Base-by-base conservation (phyloP, 2,797 vertebrate species). In the Cacajao melanocephalus region DNA sequence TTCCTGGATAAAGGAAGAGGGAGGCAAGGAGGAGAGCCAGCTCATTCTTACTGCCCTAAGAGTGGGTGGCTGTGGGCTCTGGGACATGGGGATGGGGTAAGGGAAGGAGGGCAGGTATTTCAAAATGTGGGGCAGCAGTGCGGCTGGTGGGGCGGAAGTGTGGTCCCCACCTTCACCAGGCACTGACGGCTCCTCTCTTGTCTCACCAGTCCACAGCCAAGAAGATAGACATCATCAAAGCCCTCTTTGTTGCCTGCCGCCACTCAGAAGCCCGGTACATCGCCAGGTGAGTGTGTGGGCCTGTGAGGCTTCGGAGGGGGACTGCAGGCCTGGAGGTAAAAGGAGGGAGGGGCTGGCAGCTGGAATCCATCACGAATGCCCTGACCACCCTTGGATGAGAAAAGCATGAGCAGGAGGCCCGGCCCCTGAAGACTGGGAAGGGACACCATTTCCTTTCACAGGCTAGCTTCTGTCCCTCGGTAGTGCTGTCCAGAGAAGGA, bases 171-270 rank as follows among this genome's bases (percentile, higher is more conserved):
- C 46, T 7, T 78, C 14, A 11, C 72, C 28, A 8, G 17, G 19
- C 36, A 15, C 52, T 61, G n/a, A 58, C 70, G 1, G 0, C 67
- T 48, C 44, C 14, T 36, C 24, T 24, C 30, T 10, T 4, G 0
- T 44, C 44, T 30, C 97, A 98, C 96, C 98, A 99, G 99, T 99
- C 99, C 96, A 99, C 99, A 98, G 99, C 99, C 98, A 99, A 99
- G 99, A 99, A 99, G 99, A 99, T 99, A 61, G 99, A 99, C 94
- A 99, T 99, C 98, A 99, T 99, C 98, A 99, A 99, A 98, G 98
- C 99, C 85, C 99, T 99, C 97, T 99, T 99, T 98, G 99, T 99
- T 41, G 99, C 99, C 2, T 99, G 99, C 96, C 99, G 99, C 86
- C 99, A 99, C 95, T 99, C 99, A 0, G 99, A 99, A 98, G 99